Evolutionary conservation across 1,140 invertebrate genomes (phyloP), one percentile per base, ranked within the genome.

Genomic region (Euwallacea similis): DNA sequence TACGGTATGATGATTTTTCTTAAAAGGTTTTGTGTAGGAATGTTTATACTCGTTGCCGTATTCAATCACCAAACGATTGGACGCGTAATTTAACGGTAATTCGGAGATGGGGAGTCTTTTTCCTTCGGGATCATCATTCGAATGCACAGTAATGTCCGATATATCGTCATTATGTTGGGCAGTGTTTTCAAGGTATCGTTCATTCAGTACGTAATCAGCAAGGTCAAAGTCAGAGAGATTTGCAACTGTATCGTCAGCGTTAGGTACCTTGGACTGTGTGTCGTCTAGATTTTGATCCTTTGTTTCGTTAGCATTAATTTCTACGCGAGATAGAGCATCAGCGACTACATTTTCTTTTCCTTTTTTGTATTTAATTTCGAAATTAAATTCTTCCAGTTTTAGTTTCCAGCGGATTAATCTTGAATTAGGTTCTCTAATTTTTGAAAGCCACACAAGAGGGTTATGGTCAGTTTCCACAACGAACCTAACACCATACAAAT

Each of bases 341-440:
- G n/a, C n/a, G n/a, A n/a, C n/a, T n/a, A n/a, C n/a, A n/a, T n/a
- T n/a, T n/a, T n/a, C n/a, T n/a, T n/a, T n/a, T n/a, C n/a, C n/a
- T n/a, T n/a, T n/a, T n/a, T n/a, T n/a, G n/a, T n/a, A n/a, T n/a
- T n/a, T n/a, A n/a, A n/a, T n/a, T n/a, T n/a, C n/a, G n/a, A n/a
- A n/a, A n/a, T n/a, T n/a, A n/a, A n/a, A n/a, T n/a, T n/a, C n/a
- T n/a, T n/a, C n/a, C n/a, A n/a, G n/a, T n/a, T n/a, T n/a, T n/a
- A n/a, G n/a, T n/a, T n/a, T n/a, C n/a, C n/a, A n/a, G n/a, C n/a
- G n/a, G n/a, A n/a, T n/a, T n/a, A n/a, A n/a, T n/a, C n/a, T n/a
- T n/a, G n/a, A n/a, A n/a, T 73, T 77, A 8, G 81, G 79, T 64
- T 85, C 80, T 76, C 81, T 85, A 0, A 81, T 74, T 7, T 79